phyloP scores from a whole-genome alignment of 2,888 invertebrate genomes.

The Dynastes hyllus region DNA sequence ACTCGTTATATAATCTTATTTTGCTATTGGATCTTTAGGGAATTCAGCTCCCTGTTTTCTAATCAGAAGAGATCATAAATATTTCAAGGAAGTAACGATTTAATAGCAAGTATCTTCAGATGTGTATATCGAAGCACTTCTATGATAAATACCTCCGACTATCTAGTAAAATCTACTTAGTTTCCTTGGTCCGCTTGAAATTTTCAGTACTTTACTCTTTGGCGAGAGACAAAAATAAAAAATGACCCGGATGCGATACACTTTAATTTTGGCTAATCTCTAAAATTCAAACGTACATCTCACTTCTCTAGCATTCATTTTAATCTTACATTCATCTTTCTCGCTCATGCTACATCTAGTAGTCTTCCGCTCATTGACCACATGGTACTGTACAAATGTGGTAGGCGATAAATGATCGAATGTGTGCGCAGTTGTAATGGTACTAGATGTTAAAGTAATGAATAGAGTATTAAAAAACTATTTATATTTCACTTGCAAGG shows the following conservation, averaged over 20 bases:
- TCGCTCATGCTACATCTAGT: not conserved
- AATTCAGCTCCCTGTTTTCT: no score
- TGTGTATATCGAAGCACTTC: no score
- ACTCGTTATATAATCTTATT: no score
- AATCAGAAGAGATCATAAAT: no score
- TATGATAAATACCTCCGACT: no score
- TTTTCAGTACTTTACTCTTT: constrained; percentile 17
- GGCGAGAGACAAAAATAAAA: constrained; percentile 1
- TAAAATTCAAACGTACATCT: not conserved
- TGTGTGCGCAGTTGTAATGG: constrained; percentile 14
- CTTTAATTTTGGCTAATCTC: constrained; percentile 5
- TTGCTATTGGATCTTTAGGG: no score
- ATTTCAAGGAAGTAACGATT: no score
- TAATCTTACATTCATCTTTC: not conserved
- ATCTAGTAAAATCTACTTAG: no score
- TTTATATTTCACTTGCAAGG: no score
- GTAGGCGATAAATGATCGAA: not conserved
- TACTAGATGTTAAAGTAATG: not conserved
- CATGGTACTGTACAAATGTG: not conserved
- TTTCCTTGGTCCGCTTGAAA: not conserved
- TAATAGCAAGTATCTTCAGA: no score
- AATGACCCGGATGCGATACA: constrained; percentile 2
- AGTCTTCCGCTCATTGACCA: not conserved
- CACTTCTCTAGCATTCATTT: not conserved
- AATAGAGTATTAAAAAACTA: no score